Evolutionary conservation across 2,113 vertebrate genomes (phyloP), one percentile per base, ranked within the genome.

Genomic region (Xenopus borealis): DNA sequence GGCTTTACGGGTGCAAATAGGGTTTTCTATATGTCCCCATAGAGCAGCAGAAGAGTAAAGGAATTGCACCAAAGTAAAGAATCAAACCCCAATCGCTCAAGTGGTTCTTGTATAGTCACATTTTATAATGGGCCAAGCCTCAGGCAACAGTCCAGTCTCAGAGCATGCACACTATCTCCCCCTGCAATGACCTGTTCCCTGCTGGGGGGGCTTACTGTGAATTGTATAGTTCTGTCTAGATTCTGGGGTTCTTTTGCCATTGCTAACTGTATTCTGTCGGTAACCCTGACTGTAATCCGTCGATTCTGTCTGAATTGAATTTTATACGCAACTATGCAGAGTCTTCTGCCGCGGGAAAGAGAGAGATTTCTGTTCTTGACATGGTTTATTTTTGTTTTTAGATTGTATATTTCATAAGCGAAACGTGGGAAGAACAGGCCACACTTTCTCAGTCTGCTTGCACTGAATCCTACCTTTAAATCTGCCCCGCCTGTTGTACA

Each of bases 281-380:
- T 50, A 50, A 50, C 85, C 85, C 88, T 91, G 82, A 85, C 85
- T 88, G 85, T 89, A 84, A 86, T 90, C 86, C 88, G 92, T 94
- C 90, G 89, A 91, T 94, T 95, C 89, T 71, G 86, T 93, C 92
- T 88, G 92, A 94, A 93, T 92, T 94, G 92, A 86, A 88, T 91
- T 95, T 92, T 94, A 86, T 91, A 92, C 86, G 87, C 82, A 83
- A 87, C 90, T 90, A 84, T 81, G 90, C 91, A 93, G 92, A 93
- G 78, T 91, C 87, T 88, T 94, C 91, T 94, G 91, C 90, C 86
- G 88, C 86, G 84, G 89, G 83, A 89, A 88, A 86, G 85, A 92
- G 90, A 94, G 92, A 95, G 91, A 93, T 94, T 95, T 94, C 85
- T 94, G 91, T 94, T 92, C 91, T 94, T 91, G 93, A 89, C 91